Base-by-base conservation (phyloP, 1,140 invertebrate genomes). In the Atopsyche davidsoni region DNA sequence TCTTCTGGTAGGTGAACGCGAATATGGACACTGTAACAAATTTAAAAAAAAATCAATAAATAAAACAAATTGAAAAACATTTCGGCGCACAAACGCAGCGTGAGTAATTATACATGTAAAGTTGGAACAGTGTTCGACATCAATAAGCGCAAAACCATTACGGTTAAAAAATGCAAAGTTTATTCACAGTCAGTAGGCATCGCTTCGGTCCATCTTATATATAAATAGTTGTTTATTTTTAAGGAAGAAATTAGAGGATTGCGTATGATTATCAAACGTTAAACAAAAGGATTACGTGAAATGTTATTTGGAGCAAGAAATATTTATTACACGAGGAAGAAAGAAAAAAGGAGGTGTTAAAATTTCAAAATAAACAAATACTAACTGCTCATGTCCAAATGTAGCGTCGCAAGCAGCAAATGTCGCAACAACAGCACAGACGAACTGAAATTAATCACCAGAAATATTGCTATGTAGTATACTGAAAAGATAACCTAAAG, bases 351-450 rank as follows among this genome's bases (percentile, higher is more conserved):
- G 25, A 7, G 7, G 25, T n/a, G 7, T 28, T 9, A 9, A 28
- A 9, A 9, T 9, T 28, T 9, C 7, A 9, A 28, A 28, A 28
- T 28, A 28, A 28, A 24, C 16, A 38, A 53, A 53, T 53, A 53
- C 51, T 53, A 46, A 53, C 51, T 53, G 51, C 38, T 53, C 51
- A 34, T 53, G 43, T 53, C 51, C 51, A 46, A 53, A 53, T 41
- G 51, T 53, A 13, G 51, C 51, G 16, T 53, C 36, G 44, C 42
- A 32, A 34, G 32, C 43, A 24, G 51, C 39, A 34, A 53, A 32
- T 41, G 45, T 53, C 36, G 51, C 51, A 14, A 47, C 24, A 21
- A 53, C 43, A 23, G 51, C 51, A 42, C 51, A 53, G 38, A 39
- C 31, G 18, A 53, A 25, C 51, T 53, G 51, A 46, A 53, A 53